Conservation (phyloP, 2,797 vertebrate genomes). For the Gadopsis marmoratus region DNA sequence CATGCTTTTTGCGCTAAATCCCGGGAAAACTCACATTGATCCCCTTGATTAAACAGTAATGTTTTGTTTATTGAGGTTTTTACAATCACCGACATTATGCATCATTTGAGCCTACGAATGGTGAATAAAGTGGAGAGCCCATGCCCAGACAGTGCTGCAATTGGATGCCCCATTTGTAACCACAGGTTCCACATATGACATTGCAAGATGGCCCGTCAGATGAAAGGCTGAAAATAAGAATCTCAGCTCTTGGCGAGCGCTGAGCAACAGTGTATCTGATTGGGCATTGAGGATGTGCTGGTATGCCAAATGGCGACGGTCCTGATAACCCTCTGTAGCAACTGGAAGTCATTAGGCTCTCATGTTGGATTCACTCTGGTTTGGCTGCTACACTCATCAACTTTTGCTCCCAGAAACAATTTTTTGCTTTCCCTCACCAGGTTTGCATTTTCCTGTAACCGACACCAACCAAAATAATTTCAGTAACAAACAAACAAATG, state of each 20-base stretch:
- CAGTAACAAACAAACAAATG: conserved; percentile 60
- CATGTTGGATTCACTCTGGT: conserved; percentile 48
- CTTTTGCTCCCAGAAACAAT: conserved; percentile 21
- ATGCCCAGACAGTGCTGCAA: conserved; percentile 38
- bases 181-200: conserved; percentile 51
- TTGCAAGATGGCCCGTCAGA: conserved; percentile 33
- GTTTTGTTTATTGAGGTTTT: conserved; percentile 51
- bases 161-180: conserved; percentile 53
- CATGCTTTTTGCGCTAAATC: not conserved
- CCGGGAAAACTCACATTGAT: conserved; percentile 25
- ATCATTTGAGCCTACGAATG: conserved; percentile 35
- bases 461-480: conserved; percentile 24
- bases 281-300: conserved; percentile 49
- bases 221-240: conserved; percentile 42
- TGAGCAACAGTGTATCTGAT: conserved; percentile 50
- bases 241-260: conserved; percentile 35
- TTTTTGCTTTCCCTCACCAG: not conserved
- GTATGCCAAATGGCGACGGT: conserved; percentile 50
- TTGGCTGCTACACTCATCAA: conserved; percentile 46
- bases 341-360: conserved; percentile 66
- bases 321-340: conserved; percentile 61
- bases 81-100: conserved; percentile 22
- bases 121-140: conserved; percentile 25
- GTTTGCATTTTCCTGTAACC: conserved; percentile 45
- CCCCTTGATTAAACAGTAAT: conserved; percentile 36